A percentile compares a stretch with the other conserved stretches of the same genome.
Conservation (phyloP, 2,113 vertebrate genomes). For the Clarias batrachus region DNA sequence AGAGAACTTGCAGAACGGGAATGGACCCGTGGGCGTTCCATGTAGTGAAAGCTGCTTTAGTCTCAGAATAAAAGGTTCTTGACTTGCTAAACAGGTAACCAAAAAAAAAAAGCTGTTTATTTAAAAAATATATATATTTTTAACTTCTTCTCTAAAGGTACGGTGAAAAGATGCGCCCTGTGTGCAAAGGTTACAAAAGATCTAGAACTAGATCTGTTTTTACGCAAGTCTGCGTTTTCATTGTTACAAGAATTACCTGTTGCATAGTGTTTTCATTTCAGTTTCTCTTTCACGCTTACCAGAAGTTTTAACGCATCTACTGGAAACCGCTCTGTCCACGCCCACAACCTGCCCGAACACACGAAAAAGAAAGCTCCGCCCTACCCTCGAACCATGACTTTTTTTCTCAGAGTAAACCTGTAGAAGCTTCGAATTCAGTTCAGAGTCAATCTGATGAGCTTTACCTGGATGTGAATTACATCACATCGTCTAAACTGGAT, state of each 20-base stretch:
- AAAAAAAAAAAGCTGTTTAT: no score
- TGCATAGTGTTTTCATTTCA: constrained; percentile 9
- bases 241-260: background rate
- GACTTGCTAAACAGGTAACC: no score
- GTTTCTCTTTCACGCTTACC: constrained; percentile 2
- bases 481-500: background rate
- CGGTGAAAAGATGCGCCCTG: background rate
- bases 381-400: background rate
- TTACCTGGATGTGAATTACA: background rate
- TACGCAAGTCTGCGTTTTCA: background rate
- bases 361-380: background rate
- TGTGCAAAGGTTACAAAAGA: no score
- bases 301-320: background rate
- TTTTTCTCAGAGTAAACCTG: background rate
- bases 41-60: background rate
- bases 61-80: no score
- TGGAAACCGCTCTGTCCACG: background rate
- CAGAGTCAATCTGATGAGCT: background rate
- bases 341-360: background rate
- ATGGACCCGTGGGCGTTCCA: background rate
- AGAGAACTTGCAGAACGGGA: constrained; percentile 1
- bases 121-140: no score
- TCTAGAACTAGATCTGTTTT: background rate
- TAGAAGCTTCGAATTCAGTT: background rate
- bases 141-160: background rate